phyloP scores from a whole-genome alignment of 2,113 vertebrate species.

The Psephotus haematonotus region DNA sequence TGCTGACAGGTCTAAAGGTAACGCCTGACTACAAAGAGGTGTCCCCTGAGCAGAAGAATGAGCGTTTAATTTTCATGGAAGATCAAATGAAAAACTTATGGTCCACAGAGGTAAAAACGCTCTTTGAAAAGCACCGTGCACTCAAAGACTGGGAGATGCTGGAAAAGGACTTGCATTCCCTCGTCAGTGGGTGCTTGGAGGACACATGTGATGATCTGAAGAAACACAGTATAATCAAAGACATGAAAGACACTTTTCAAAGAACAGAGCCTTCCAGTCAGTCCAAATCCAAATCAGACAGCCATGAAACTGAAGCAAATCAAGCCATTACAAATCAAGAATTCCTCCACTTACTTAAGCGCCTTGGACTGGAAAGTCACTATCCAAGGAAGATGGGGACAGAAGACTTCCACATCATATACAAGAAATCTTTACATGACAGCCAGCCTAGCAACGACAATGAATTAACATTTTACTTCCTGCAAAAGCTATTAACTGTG shows the following conservation, averaged over 20 bases:
- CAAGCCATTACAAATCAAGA: background rate
- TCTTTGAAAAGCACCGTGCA: background rate
- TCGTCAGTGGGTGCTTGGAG: background rate
- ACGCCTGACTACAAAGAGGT: background rate
- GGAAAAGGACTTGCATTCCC: constrained; percentile 32
- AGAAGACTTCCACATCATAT: constrained; percentile 57
- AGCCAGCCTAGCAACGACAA: constrained; percentile 45
- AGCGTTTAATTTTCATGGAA: constrained; percentile 44
- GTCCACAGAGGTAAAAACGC: background rate
- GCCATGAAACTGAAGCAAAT: background rate
- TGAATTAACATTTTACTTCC: constrained; percentile 68
- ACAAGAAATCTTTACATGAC: background rate
- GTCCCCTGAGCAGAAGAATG: constrained; percentile 39
- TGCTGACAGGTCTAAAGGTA: constrained; percentile 51
- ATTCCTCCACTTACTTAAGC: constrained; percentile 16
- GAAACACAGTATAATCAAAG: background rate
- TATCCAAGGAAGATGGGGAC: constrained; percentile 58
- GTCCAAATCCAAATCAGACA: background rate
- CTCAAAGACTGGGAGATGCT: constrained; percentile 22
- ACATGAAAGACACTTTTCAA: constrained; percentile 19
- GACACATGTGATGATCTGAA: background rate
- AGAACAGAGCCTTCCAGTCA: background rate
- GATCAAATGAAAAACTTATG: background rate
- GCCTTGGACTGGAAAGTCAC: constrained; percentile 51
- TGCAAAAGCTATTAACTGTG: constrained; percentile 61